A percentile compares a stretch with the other conserved stretches of the same genome.
Evolutionary conservation across 1,140 invertebrate species (phyloP).

Genomic region (Tetramorium simillimum): DNA sequence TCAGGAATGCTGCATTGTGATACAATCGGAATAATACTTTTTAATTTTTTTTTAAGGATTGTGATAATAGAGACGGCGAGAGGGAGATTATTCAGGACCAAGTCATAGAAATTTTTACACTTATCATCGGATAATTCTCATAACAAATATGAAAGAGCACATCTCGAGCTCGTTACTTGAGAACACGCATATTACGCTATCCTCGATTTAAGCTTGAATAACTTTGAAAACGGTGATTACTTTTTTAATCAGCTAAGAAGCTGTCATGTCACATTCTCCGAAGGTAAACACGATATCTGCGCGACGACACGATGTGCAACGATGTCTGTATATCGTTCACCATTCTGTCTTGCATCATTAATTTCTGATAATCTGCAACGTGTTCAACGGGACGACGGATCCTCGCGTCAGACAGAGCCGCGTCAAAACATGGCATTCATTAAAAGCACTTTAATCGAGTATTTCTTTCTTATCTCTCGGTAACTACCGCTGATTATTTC

Average conservation of each 20-base stretch:
- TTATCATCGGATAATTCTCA: neutral
- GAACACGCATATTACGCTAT: neutral
- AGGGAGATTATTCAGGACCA: neutral
- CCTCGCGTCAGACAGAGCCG: neutral
- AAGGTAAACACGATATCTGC: conserved; percentile 27
- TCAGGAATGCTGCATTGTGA: neutral
- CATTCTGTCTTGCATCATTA: conserved; percentile 43
- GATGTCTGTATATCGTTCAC: conserved; percentile 18
- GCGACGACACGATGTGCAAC: conserved; percentile 24
- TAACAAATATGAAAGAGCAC: neutral
- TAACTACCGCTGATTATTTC: neutral
- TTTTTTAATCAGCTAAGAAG: conserved; percentile 30
- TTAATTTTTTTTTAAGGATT: neutral
- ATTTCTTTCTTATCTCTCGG: neutral
- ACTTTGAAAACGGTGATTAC: conserved; percentile 14
- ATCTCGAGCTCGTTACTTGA: neutral
- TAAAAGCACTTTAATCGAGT: neutral
- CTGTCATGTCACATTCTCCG: conserved; percentile 34
- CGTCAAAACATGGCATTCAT: conserved; percentile 19
- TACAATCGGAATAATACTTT: neutral
- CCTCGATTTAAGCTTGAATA: neutral
- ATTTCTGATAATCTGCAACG: conserved; percentile 48
- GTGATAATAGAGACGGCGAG: neutral
- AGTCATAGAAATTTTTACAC: neutral
- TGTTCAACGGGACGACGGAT: conserved; percentile 11